Conservation (phyloP, 2,888 invertebrate species). For the Punctoribates punctum region DNA sequence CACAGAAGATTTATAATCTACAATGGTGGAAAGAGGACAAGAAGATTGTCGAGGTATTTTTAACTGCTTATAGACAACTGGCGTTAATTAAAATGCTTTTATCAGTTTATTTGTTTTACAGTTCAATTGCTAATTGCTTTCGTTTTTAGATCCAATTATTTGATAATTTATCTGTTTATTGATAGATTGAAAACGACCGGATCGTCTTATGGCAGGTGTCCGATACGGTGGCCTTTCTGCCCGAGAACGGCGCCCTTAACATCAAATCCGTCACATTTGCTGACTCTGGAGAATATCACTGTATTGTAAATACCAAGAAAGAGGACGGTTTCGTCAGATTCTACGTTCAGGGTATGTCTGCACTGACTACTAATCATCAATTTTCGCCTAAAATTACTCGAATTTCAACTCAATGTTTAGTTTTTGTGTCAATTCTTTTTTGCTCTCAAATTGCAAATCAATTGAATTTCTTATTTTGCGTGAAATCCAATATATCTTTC, state of each 20-base stretch:
- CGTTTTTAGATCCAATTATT: background rate
- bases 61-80: background rate
- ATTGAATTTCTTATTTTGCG: background rate
- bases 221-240: slow-evolving; percentile 46
- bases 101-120: slow-evolving; percentile 1
- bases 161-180: background rate
- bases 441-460: background rate
- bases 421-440: background rate
- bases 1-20: slow-evolving; percentile 45
- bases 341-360: slow-evolving; percentile 47
- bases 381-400: background rate
- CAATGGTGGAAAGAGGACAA: slow-evolving; percentile 48
- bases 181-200: slow-evolving; percentile 41
- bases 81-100: slow-evolving; percentile 25
- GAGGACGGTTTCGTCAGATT: slow-evolving; percentile 44
- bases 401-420: background rate
- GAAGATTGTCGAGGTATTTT: slow-evolving; percentile 46
- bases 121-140: background rate
- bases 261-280: slow-evolving; percentile 44
- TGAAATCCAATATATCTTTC: background rate
- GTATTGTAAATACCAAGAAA: slow-evolving; percentile 47
- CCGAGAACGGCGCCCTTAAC: slow-evolving; percentile 46
- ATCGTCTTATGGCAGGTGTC: slow-evolving; percentile 46
- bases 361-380: background rate
- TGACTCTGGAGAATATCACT: slow-evolving; percentile 48